phyloP scores from a whole-genome alignment of 2,888 invertebrate species.

The Eupithecia dodoneata region DNA sequence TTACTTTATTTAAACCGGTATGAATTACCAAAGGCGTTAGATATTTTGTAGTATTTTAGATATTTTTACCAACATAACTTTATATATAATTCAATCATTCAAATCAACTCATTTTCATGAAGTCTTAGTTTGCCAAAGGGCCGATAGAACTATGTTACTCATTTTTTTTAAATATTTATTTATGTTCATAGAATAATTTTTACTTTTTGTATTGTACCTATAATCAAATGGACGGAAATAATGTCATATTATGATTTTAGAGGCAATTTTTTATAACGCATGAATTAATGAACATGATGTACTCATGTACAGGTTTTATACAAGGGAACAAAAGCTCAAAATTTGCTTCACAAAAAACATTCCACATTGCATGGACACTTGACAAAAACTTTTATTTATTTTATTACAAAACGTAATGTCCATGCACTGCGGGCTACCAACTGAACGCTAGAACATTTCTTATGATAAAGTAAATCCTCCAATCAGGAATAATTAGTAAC shows the following conservation, averaged over 20 bases:
- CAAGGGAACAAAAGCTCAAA: slow-evolving; percentile 70
- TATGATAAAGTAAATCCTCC: slow-evolving; percentile 63
- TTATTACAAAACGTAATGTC: slow-evolving; percentile 44
- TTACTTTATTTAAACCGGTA: slow-evolving; percentile 78
- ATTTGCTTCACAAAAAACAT: slow-evolving; percentile 47
- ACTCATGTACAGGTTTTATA: slow-evolving; percentile 63
- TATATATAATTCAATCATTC: slow-evolving; percentile 46
- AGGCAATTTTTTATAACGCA: slow-evolving; percentile 66
- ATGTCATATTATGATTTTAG: slow-evolving; percentile 59
- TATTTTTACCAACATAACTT: slow-evolving; percentile 61
- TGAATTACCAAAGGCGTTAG: slow-evolving; percentile 82
- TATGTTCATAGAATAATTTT: slow-evolving; percentile 54
- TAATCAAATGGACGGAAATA: slow-evolving; percentile 46
- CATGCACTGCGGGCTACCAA: slow-evolving; percentile 44
- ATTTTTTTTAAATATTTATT: slow-evolving; percentile 50
- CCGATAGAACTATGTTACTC: slow-evolving; percentile 41
- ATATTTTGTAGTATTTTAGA: slow-evolving; percentile 75
- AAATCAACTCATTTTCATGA: slow-evolving; percentile 43
- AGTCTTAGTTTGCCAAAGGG: slow-evolving; percentile 25
- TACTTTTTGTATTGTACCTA: slow-evolving; percentile 52
- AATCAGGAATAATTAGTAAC: slow-evolving; percentile 67
- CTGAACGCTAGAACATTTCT: slow-evolving; percentile 52
- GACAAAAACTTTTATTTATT: slow-evolving; percentile 30
- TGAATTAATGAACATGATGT: slow-evolving; percentile 54
- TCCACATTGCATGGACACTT: slow-evolving; percentile 44